These are phyloP conservation scores for Ellobius talpinus DNA, from an alignment of 2,113 vertebrate genomes.

Conservation along the genomic window DNA sequence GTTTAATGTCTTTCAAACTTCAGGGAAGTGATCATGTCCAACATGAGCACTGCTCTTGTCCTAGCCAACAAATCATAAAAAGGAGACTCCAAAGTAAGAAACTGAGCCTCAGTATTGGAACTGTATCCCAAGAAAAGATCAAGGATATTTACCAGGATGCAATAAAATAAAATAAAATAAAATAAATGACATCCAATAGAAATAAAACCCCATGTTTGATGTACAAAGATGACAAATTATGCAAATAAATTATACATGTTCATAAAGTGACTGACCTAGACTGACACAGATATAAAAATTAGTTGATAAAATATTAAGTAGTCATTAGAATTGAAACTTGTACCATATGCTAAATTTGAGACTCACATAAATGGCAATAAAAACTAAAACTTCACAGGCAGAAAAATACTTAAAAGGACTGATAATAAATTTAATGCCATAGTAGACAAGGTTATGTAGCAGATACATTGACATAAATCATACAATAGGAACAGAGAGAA, in stretches of 20 bases:
- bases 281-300: not conserved
- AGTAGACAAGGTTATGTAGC: not conserved
- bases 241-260: not conserved
- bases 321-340: not conserved
- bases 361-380: not conserved
- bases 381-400: not conserved
- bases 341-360: not conserved
- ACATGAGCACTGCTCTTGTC: not conserved
- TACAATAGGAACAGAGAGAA: not conserved
- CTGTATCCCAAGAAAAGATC: not conserved
- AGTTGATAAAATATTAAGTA: not conserved
- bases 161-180: not conserved
- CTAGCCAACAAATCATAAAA: not conserved
- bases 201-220: not conserved
- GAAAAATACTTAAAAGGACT: slow-evolving; percentile 16
- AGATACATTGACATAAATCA: not conserved
- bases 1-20: not conserved
- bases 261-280: not conserved
- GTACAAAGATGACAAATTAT: not conserved
- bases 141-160: not conserved
- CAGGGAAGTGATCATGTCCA: not conserved
- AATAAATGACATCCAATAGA: not conserved
- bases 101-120: not conserved
- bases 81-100: not conserved
- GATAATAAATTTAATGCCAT: slow-evolving; percentile 1